A percentile compares a stretch with the other conserved stretches of the same genome.
Conservation (phyloP, 2,888 invertebrate genomes). For the Cosmia trapezina region DNA sequence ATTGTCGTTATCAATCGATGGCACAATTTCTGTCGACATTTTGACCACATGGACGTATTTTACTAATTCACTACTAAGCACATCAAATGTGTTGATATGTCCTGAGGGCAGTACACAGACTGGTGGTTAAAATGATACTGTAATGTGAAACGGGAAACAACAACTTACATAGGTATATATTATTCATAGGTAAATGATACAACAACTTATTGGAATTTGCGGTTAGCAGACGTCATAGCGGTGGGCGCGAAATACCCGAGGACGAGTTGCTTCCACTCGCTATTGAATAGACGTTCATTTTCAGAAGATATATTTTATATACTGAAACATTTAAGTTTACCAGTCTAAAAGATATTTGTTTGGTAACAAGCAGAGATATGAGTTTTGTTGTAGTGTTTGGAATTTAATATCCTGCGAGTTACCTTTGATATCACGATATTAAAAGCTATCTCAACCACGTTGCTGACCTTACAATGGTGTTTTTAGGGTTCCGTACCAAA, state of each 20-base stretch:
- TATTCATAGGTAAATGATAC: slow-evolving; percentile 79
- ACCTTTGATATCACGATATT: slow-evolving; percentile 59
- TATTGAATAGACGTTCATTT: slow-evolving; percentile 23
- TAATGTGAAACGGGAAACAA: slow-evolving; percentile 80
- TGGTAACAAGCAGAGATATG: slow-evolving; percentile 24
- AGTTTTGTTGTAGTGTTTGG: slow-evolving; percentile 49
- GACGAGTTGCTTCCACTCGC: slow-evolving; percentile 28
- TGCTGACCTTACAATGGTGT: slow-evolving; percentile 18
- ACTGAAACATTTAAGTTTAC: neutral
- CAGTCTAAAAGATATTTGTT: slow-evolving; percentile 33
- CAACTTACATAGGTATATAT: slow-evolving; percentile 68
- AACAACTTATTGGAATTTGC: slow-evolving; percentile 79
- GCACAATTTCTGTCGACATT: slow-evolving; percentile 71
- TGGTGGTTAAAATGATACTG: slow-evolving; percentile 64
- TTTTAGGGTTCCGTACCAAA: neutral
- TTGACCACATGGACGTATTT: slow-evolving; percentile 68
- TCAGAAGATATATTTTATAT: slow-evolving; percentile 13
- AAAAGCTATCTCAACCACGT: slow-evolving; percentile 41
- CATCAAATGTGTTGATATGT: slow-evolving; percentile 40
- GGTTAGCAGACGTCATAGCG: slow-evolving; percentile 79
- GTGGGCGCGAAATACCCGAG: slow-evolving; percentile 72
- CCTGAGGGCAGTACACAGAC: slow-evolving; percentile 66
- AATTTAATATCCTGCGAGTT: slow-evolving; percentile 66
- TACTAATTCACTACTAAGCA: slow-evolving; percentile 43
- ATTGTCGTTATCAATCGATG: slow-evolving; percentile 58